Conservation (phyloP, 1,140 invertebrate genomes). For the Caenorhabditis latens region DNA sequence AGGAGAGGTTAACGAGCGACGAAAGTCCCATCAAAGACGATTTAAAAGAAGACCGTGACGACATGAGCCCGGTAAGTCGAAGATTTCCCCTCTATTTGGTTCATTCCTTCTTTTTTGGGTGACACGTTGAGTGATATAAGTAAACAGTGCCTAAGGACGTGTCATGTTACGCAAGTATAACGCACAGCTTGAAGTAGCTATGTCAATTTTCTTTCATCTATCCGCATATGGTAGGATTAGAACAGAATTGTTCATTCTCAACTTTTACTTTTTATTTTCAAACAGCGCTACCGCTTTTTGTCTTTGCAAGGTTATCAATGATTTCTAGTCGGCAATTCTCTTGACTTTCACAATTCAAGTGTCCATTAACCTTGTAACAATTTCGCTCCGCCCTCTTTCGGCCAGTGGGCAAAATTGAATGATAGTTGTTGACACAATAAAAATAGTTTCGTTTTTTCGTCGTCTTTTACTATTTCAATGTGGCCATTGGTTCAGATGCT, state of each 20-base stretch:
- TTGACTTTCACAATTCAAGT: neutral
- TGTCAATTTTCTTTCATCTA: slow-evolving; percentile 5
- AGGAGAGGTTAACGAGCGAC: slow-evolving; percentile 50
- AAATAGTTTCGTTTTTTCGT: slow-evolving; percentile 21
- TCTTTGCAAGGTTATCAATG: neutral
- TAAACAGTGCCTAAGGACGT: slow-evolving; percentile 36
- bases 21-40: slow-evolving; percentile 41
- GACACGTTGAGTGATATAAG: slow-evolving; percentile 5
- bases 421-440: neutral
- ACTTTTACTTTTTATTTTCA: neutral
- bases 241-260: neutral
- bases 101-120: neutral
- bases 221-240: neutral
- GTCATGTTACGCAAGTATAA: slow-evolving; percentile 16
- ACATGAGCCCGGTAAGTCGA: slow-evolving; percentile 48
- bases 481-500: slow-evolving; percentile 31
- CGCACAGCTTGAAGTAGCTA: too few species aligned
- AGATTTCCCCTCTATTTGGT: neutral
- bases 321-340: slow-evolving; percentile 6
- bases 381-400: slow-evolving; percentile 37
- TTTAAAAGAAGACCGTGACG: slow-evolving; percentile 45
- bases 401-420: neutral
- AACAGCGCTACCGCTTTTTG: neutral
- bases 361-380: slow-evolving; percentile 47
- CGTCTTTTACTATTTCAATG: neutral